phyloP scores from a whole-genome alignment of 2,113 vertebrate species.

The Boulengeromyrus knoepffleri region DNA sequence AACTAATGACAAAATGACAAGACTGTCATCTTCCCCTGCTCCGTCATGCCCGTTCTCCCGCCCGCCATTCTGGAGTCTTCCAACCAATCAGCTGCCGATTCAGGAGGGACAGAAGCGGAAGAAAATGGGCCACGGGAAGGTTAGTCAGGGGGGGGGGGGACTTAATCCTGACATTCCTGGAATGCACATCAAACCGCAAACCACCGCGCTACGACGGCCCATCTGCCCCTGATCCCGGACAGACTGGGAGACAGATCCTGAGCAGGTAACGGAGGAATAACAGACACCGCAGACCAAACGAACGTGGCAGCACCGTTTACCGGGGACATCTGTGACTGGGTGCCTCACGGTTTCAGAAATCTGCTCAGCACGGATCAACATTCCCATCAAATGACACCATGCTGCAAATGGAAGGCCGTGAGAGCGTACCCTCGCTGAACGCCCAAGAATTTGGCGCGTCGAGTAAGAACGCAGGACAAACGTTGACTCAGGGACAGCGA shows the following conservation, averaged over 20 bases:
- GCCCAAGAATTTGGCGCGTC: neutral
- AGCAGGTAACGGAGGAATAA: neutral
- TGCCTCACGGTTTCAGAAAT: neutral
- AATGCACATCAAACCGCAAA: neutral
- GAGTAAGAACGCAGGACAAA: neutral
- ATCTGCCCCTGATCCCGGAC: neutral
- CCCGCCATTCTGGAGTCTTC: neutral
- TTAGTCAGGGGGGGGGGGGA: neutral
- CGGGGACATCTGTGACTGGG: neutral
- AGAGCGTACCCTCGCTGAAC: neutral
- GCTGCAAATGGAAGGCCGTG: neutral
- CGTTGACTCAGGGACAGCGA: neutral
- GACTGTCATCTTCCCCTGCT: neutral
- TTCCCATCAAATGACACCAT: neutral
- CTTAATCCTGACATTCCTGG: neutral
- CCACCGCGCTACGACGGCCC: neutral
- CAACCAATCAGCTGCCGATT: neutral
- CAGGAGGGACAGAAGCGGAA: neutral
- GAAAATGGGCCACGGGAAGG: neutral
- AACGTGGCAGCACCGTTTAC: neutral
- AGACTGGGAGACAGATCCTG: neutral
- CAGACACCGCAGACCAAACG: neutral
- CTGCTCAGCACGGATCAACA: neutral
- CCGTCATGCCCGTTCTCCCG: neutral
- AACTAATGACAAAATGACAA: neutral